These are phyloP conservation scores for Leucosticte australis DNA, from an alignment of 2,113 vertebrate species.

Conservation along the genomic window DNA sequence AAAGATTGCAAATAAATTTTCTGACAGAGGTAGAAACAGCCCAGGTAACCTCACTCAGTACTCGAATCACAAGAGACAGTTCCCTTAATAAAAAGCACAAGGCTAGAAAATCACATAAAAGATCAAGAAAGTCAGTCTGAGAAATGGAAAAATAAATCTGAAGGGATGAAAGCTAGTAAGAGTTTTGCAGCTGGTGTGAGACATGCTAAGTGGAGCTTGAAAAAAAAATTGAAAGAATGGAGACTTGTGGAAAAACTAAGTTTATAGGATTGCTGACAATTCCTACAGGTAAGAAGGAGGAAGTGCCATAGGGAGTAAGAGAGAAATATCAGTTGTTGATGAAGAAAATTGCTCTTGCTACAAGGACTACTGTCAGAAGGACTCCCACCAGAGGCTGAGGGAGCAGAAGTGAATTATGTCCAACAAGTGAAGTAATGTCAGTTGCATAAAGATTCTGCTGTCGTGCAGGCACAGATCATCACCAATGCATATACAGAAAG, in stretches of 20 bases:
- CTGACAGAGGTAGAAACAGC: background rate
- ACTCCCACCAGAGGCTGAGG: background rate
- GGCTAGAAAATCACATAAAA: background rate
- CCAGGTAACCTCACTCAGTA: background rate
- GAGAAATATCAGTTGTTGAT: background rate
- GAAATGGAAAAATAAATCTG: background rate
- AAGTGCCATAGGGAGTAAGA: background rate
- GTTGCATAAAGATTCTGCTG: background rate
- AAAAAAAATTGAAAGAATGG: background rate
- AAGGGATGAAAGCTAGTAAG: background rate
- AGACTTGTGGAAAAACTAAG: background rate
- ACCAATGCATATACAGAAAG: background rate
- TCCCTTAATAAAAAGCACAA: background rate
- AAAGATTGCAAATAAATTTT: background rate
- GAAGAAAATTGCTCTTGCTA: background rate
- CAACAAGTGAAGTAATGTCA: background rate
- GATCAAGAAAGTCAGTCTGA: background rate
- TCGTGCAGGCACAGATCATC: background rate
- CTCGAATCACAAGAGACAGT: background rate
- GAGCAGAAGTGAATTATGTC: background rate
- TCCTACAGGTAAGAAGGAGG: background rate
- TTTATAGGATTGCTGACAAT: background rate
- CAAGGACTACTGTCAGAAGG: background rate
- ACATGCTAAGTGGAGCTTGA: background rate
- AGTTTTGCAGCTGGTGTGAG: background rate